Evolutionary conservation across 2,888 invertebrate genomes (phyloP), one percentile per base, ranked within the genome.

Genomic region (Cryptops parisi): DNA sequence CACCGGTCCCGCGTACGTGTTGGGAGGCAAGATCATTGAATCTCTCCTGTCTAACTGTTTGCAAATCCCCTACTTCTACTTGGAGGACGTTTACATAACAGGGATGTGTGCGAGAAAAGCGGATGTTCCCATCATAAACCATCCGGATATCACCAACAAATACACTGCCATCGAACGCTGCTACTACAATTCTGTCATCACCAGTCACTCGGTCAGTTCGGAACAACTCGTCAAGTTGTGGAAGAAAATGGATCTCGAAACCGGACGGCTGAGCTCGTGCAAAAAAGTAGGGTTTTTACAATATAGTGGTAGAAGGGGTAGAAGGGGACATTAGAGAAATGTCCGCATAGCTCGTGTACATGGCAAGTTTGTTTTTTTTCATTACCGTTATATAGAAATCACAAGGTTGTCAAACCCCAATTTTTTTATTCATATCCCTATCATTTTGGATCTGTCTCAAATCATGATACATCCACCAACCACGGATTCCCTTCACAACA

Each of bases 31-130:
- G 66, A 75, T 82, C 51, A 76, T 86, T 44, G 76, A 78, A 55
- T 79, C 79, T 62, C 71, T 91, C 54, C 83, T 83, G 67, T 68
- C 69, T 17, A 78, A 78, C 47, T 81, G 88, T 24, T 72, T 83
- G 57, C 74, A 79, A 59, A 78, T 75, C 62, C 80, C 79, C 52
- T 86, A 85, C 69, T 75, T 91, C 61, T 84, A 85, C 61, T 74
- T 91, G 54, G 93, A 93, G 71, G 93, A 93, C 72, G 88, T 93
- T 57, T 89, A 84, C 69, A 78, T 86, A 57, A 91, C 91, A 49
- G 93, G 91, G 54, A 82, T 93, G 62, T 81, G 89, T 52, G 89
- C 88, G 9, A 77, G 80, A 63, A 76, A 76, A 55, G 43, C 43
- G n/a, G 17, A 19, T 17, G 17, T 41, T 41, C 12, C 21, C 43